phyloP scores from a whole-genome alignment of 1,140 invertebrate species.

The Drosophila serrata region DNA sequence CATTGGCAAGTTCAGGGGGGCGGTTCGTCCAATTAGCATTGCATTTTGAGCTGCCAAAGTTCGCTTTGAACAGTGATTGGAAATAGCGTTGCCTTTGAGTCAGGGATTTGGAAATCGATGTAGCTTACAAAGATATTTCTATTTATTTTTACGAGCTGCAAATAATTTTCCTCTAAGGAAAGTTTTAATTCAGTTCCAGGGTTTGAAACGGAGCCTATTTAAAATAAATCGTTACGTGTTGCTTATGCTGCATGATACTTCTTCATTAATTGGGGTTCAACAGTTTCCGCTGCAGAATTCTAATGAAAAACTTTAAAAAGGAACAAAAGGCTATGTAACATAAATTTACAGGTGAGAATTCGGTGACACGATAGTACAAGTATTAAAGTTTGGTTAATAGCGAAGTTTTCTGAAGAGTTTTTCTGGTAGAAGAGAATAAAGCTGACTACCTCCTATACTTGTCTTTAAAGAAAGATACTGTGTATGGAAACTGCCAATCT shows the following conservation, averaged over 20 bases:
- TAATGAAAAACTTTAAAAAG: not conserved
- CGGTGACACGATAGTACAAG: too few relatives aligned
- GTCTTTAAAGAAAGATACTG: not conserved
- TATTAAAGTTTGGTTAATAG: too few relatives aligned
- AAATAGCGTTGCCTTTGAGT: not conserved
- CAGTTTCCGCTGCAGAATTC: not conserved
- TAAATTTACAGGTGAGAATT: too few relatives aligned
- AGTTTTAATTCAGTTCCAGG: not conserved
- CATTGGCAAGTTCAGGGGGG: constrained; percentile 12
- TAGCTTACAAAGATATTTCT: not conserved
- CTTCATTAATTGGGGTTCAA: not conserved
- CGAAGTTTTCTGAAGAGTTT: not conserved
- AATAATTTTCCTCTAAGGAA: too few relatives aligned
- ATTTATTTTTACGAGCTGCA: not conserved
- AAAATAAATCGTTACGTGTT: not conserved
- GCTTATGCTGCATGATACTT: not conserved
- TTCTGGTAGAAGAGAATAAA: not conserved
- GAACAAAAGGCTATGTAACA: not conserved
- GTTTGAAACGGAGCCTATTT: not conserved
- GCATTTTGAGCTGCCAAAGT: constrained; percentile 46
- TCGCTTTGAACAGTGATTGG: constrained; percentile 13
- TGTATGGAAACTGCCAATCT: too few relatives aligned
- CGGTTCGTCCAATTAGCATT: constrained; percentile 35
- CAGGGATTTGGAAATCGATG: not conserved
- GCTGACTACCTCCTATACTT: not conserved